Conservation (phyloP, 2,888 invertebrate species). For the Glyphotaelius pellucidus region DNA sequence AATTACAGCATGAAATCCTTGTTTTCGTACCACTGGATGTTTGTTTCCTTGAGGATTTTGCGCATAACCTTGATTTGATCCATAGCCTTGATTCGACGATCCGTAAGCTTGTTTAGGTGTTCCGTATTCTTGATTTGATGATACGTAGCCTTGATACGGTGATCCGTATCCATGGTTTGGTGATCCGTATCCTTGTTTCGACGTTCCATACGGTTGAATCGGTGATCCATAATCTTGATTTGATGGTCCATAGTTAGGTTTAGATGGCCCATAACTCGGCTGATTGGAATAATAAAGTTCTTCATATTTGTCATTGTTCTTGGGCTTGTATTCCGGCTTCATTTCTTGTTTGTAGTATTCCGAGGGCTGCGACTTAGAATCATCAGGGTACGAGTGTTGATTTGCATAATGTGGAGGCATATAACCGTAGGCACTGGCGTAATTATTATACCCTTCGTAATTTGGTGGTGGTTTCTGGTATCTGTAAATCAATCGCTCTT, state of each 20-base stretch:
- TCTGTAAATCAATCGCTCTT: background rate
- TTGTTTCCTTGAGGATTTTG: background rate
- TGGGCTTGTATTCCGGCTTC: slow-evolving; percentile 5
- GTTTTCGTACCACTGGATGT: slow-evolving; percentile 68
- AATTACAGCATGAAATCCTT: slow-evolving; percentile 68
- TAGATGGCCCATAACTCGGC: background rate
- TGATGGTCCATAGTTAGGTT: background rate
- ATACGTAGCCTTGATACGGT: too few species aligned
- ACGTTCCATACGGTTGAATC: background rate
- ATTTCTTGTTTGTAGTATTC: background rate
- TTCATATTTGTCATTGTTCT: background rate
- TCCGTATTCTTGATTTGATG: too few species aligned
- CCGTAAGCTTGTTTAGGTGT: background rate
- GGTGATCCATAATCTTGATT: background rate
- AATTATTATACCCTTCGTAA: background rate
- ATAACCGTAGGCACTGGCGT: background rate
- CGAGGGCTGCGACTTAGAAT: background rate
- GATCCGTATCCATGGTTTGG: too few species aligned
- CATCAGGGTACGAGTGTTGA: background rate
- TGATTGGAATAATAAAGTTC: background rate
- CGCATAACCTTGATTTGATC: background rate
- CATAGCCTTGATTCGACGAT: background rate
- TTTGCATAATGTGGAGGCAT: background rate
- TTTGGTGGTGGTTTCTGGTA: background rate
- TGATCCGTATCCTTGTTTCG: background rate